Percentiles rank a stretch among this genome's conserved stretches.
These are phyloP conservation scores for Discoglossus pictus DNA, from an alignment of 2,797 vertebrate genomes.

Conservation along the genomic window DNA sequence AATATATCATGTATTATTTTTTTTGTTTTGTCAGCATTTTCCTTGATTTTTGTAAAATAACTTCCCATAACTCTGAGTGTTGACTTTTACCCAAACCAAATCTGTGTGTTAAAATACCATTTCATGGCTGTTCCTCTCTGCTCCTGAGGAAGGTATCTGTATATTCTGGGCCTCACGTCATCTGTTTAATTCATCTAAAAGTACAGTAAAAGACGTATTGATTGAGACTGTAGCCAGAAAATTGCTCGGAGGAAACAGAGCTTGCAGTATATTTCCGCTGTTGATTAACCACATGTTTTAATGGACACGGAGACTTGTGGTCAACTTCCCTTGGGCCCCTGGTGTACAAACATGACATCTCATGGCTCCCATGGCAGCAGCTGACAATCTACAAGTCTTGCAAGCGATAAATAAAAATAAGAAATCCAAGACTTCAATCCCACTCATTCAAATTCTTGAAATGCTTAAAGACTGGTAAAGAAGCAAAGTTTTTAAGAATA, in stretches of 20 bases:
- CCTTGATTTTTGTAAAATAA: no score
- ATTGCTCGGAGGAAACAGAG: conserved; percentile 25
- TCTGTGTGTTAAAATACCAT: no score
- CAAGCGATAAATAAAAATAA: no score
- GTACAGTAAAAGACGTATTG: conserved; percentile 42
- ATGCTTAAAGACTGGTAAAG: no score
- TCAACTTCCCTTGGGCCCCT: conserved; percentile 20
- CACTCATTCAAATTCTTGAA: no score
- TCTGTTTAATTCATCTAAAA: conserved; percentile 47
- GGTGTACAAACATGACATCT: conserved; percentile 24
- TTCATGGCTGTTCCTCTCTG: conserved; percentile 14
- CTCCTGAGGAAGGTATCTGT: conserved; percentile 18
- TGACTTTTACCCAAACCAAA: no score
- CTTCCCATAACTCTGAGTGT: no score
- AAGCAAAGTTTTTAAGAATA: no score
- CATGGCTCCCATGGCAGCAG: not conserved
- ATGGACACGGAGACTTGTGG: conserved; percentile 28
- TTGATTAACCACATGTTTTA: conserved; percentile 42
- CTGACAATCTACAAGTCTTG: not conserved
- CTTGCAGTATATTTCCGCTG: conserved; percentile 27
- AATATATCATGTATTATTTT: no score
- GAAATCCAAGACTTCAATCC: no score
- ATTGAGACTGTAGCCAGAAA: conserved; percentile 29
- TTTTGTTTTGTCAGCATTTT: no score
- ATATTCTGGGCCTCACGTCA: conserved; percentile 31